These are phyloP conservation scores for Sympetrum striolatum DNA, from an alignment of 2,888 invertebrate species.

Conservation along the genomic window DNA sequence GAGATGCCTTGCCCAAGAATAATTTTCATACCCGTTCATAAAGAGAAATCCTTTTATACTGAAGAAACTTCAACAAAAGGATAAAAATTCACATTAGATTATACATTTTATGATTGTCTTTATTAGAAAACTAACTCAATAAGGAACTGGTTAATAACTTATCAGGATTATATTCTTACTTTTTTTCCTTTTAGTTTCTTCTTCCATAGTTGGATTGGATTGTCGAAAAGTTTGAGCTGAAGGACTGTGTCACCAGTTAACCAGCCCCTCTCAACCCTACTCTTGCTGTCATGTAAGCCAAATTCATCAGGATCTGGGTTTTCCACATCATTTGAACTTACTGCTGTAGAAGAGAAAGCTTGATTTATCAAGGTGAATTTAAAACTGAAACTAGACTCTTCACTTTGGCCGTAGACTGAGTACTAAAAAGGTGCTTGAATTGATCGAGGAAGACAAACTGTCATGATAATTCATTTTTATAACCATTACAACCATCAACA, in stretches of 20 bases:
- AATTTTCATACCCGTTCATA: too few relatives aligned
- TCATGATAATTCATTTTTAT: too few relatives aligned
- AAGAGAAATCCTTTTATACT: too few relatives aligned
- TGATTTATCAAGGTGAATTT: too few relatives aligned
- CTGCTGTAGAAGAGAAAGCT: conserved; percentile 6
- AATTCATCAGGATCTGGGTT: conserved; percentile 66
- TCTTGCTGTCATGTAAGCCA: conserved; percentile 66
- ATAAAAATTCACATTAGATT: background rate
- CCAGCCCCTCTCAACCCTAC: conserved; percentile 80
- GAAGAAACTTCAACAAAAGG: too few relatives aligned
- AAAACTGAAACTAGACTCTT: too few relatives aligned
- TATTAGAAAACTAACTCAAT: too few relatives aligned
- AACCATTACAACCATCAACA: too few relatives aligned
- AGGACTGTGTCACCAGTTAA: conserved; percentile 81
- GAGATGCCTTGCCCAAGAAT: too few relatives aligned
- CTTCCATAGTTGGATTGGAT: conserved; percentile 79
- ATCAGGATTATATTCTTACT: conserved; percentile 60
- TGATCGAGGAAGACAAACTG: too few relatives aligned
- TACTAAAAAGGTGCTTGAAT: too few relatives aligned
- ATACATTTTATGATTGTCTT: background rate
- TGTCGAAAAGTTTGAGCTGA: conserved; percentile 82
- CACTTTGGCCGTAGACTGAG: too few relatives aligned
- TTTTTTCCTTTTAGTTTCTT: conserved; percentile 72
- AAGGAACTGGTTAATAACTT: background rate
- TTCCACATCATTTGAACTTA: conserved; percentile 45